Percentiles rank a stretch among this genome's conserved stretches.
Evolutionary conservation across 2,113 vertebrate species (phyloP).

Genomic region (Galemys pyrenaicus): DNA sequence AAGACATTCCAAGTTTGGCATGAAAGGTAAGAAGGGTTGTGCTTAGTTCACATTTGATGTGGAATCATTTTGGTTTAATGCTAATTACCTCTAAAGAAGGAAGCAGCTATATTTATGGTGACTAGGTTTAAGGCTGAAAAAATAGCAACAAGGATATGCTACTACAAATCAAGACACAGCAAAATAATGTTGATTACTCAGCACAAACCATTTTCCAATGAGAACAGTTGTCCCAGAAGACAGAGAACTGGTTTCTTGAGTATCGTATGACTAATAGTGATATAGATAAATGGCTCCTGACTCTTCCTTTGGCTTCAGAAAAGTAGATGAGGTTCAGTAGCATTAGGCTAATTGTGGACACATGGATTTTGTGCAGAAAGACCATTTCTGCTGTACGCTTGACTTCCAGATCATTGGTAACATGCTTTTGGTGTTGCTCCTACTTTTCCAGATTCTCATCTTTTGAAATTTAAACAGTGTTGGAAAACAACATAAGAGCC

Average conservation of each 20-base stretch:
- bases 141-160: constrained; percentile 37
- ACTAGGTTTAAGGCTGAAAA: constrained; percentile 37
- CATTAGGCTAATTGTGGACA: not conserved
- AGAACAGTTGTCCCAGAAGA: not conserved
- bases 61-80: constrained; percentile 66
- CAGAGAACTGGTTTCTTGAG: not conserved
- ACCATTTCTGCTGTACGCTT: not conserved
- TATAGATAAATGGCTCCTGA: not conserved
- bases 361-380: not conserved
- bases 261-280: not conserved
- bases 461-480: not conserved
- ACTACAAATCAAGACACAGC: constrained; percentile 25
- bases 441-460: not conserved
- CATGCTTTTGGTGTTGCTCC: not conserved
- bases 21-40: constrained; percentile 94
- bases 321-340: not conserved
- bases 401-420: not conserved
- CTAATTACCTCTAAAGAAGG: constrained; percentile 56
- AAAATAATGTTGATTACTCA: constrained; percentile 48
- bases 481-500: not conserved
- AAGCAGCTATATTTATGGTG: constrained; percentile 41
- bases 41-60: constrained; percentile 65
- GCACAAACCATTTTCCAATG: not conserved
- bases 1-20: constrained; percentile 98
- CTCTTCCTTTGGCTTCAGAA: not conserved